These are phyloP conservation scores for Tolmerus cingulatus DNA, from an alignment of 2,888 invertebrate genomes.

Conservation along the genomic window DNA sequence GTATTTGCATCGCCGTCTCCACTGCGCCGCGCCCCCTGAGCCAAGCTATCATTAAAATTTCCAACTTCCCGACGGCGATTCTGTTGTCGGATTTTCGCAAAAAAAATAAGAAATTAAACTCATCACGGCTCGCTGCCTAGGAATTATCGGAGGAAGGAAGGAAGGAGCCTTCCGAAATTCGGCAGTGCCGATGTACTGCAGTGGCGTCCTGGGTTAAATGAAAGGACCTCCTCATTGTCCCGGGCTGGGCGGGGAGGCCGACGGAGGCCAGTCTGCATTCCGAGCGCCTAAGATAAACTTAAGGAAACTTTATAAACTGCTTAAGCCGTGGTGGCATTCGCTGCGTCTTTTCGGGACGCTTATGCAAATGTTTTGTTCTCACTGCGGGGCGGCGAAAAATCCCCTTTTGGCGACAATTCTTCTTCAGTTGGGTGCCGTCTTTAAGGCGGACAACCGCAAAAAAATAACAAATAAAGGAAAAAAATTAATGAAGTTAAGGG, in stretches of 20 bases:
- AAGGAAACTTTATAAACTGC: constrained; percentile 40
- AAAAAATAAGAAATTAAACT: neutral
- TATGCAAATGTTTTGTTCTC: constrained; percentile 35
- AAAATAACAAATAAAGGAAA: neutral
- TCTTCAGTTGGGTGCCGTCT: neutral
- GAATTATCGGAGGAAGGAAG: neutral
- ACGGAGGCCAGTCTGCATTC: constrained; percentile 10
- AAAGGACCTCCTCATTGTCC: neutral
- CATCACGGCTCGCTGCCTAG: neutral
- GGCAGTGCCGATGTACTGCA: neutral
- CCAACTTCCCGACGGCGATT: neutral
- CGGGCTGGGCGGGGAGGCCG: neutral
- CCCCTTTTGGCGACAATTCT: neutral
- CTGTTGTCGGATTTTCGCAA: neutral
- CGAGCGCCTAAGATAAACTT: constrained; percentile 26
- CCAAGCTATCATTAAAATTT: constrained; percentile 2
- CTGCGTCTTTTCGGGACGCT: constrained; percentile 2
- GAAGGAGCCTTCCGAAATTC: constrained; percentile 1
- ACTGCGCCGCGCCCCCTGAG: neutral
- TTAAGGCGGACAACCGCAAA: neutral
- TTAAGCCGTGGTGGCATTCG: neutral
- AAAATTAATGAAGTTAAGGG: neutral
- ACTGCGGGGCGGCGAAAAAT: neutral
- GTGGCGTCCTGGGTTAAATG: neutral
- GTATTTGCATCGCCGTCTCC: neutral